phyloP scores from a whole-genome alignment of 1,140 invertebrate genomes.

The Ooceraea biroi region DNA sequence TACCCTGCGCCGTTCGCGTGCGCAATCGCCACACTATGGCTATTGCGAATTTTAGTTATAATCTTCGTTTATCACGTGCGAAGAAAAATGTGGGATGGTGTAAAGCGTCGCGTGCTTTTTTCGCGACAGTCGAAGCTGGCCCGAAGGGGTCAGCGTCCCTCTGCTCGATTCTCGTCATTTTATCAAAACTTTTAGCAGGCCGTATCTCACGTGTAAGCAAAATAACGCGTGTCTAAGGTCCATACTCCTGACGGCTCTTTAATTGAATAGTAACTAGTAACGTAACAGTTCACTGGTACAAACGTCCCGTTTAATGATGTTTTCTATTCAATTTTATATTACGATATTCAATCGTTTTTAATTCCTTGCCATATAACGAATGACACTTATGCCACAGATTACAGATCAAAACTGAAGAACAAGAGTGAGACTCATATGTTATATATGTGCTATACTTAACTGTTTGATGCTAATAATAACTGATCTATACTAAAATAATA shows the following conservation, averaged over 20 bases:
- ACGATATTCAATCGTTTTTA: too few relatives aligned
- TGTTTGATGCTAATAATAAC: too few relatives aligned
- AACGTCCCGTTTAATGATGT: background rate
- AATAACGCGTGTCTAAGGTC: background rate
- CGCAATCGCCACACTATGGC: slow-evolving; percentile 2
- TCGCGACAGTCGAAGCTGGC: slow-evolving; percentile 36
- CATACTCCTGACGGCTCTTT: background rate
- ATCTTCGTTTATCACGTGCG: slow-evolving; percentile 30
- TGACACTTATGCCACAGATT: too few relatives aligned
- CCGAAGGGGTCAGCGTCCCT: slow-evolving; percentile 16
- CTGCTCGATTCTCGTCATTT: background rate
- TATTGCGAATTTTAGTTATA: slow-evolving; percentile 33
- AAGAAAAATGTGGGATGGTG: slow-evolving; percentile 6
- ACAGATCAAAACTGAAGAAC: too few relatives aligned
- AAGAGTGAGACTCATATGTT: too few relatives aligned
- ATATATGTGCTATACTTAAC: too few relatives aligned
- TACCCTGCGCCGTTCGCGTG: background rate
- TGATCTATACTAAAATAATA: too few relatives aligned
- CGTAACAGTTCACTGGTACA: too few relatives aligned
- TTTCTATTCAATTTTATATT: background rate
- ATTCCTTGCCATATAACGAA: too few relatives aligned
- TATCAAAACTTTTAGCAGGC: too few relatives aligned
- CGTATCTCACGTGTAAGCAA: background rate
- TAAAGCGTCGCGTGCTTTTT: slow-evolving; percentile 17
- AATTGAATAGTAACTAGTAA: background rate